Conservation (phyloP, 1,140 invertebrate genomes). For the Drosophila aff. region DNA sequence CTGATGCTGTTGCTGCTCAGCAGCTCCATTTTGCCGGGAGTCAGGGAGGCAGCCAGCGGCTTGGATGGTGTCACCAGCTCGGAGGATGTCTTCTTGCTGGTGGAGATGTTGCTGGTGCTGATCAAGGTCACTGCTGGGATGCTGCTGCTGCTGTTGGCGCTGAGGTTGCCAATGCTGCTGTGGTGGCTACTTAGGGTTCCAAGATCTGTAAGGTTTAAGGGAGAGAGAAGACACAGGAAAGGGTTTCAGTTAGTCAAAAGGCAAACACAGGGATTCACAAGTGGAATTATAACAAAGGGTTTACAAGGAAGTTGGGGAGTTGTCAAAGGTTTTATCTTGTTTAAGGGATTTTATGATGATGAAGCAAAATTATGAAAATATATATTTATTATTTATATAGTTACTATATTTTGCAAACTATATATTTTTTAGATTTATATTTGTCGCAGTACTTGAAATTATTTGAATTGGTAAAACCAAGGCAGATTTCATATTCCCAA, state of each 20-base stretch:
- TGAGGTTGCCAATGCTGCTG: constrained; percentile 46
- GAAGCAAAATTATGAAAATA: background rate
- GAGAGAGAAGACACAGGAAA: constrained; percentile 18
- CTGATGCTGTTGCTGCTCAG: constrained; percentile 65
- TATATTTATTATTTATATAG: background rate
- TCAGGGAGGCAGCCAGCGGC: constrained; percentile 17
- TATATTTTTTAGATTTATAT: too few species aligned
- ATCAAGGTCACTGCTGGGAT: constrained; percentile 36
- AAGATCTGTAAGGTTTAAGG: constrained; percentile 61
- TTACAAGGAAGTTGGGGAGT: background rate
- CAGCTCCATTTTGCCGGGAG: constrained; percentile 75
- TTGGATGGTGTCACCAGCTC: constrained; percentile 15
- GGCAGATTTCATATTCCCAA: too few species aligned
- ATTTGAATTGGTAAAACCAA: too few species aligned
- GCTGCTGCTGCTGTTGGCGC: constrained; percentile 24
- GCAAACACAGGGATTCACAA: constrained; percentile 47
- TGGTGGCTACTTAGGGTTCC: constrained; percentile 68
- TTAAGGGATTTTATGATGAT: background rate
- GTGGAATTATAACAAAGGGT: background rate
- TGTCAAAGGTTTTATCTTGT: background rate
- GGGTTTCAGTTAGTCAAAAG: constrained; percentile 59
- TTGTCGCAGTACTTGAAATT: too few species aligned
- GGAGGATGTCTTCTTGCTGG: constrained; percentile 19
- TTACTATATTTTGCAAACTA: too few species aligned
- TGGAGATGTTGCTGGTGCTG: constrained; percentile 15